Evolutionary conservation across 2,113 vertebrate species (phyloP).

Genomic region (Chaenocephalus aceratus): DNA sequence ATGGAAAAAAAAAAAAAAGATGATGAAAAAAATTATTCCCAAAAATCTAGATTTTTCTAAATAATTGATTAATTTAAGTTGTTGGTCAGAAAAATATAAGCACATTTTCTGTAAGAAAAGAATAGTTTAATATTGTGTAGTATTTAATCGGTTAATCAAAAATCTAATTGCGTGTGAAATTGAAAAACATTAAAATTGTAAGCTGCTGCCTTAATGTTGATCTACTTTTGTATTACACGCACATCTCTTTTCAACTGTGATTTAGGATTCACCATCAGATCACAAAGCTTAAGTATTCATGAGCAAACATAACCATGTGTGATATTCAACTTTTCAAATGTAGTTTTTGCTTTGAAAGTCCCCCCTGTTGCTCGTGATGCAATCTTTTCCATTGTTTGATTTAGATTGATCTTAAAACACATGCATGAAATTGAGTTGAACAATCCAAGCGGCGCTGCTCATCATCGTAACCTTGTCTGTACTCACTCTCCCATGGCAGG

Average conservation of each 20-base stretch:
- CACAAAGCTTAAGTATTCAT: not conserved
- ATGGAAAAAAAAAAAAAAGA: no score
- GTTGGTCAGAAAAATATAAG: no score
- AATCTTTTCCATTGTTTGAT: slow-evolving; percentile 3
- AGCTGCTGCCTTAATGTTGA: not conserved
- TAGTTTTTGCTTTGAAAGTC: no score
- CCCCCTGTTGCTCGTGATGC: not conserved
- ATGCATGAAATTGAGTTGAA: not conserved
- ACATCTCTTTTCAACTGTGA: not conserved
- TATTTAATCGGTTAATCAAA: not conserved
- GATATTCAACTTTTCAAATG: not conserved
- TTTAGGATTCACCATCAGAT: not conserved
- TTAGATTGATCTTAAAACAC: not conserved
- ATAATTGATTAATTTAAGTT: no score
- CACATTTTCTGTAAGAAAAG: no score
- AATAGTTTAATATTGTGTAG: no score
- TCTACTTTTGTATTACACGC: not conserved
- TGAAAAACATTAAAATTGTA: not conserved
- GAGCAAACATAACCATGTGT: not conserved
- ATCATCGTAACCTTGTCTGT: slow-evolving; percentile 34
- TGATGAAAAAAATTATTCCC: not conserved
- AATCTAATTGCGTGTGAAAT: no score
- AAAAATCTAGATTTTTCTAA: no score
- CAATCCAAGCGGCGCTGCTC: slow-evolving; percentile 20
- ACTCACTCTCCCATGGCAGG: slow-evolving; percentile 76